phyloP scores from a whole-genome alignment of 2,113 vertebrate genomes.

The Mellivora capensis region DNA sequence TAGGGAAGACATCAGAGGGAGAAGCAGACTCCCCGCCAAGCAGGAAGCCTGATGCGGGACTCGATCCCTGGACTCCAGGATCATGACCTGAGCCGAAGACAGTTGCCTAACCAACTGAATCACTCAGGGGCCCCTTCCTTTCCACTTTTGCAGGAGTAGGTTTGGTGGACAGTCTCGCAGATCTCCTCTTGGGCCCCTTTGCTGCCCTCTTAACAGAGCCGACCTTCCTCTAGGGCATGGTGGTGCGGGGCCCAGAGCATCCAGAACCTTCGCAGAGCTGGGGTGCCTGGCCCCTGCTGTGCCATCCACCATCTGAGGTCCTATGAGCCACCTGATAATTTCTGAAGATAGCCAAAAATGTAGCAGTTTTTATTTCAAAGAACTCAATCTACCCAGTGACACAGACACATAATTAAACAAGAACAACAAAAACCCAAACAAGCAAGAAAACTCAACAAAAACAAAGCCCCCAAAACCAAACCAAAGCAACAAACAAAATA shows the following conservation, averaged over 20 bases:
- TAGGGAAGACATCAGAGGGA: too few species aligned
- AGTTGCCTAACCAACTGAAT: too few species aligned
- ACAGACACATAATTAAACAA: background rate
- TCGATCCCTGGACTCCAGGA: too few species aligned
- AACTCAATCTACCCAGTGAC: background rate
- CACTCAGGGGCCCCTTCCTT: background rate
- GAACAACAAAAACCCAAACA: background rate
- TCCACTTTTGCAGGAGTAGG: background rate
- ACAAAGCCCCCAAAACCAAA: background rate
- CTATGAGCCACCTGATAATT: background rate
- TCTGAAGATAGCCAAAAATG: background rate
- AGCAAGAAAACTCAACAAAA: background rate
- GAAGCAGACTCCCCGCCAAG: too few species aligned
- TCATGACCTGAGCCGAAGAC: too few species aligned
- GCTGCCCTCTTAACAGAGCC: fast-evolving
- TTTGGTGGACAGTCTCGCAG: fast-evolving
- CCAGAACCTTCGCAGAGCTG: background rate
- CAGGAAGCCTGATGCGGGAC: too few species aligned
- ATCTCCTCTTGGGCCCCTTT: background rate
- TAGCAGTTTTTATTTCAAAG: background rate
- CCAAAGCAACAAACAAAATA: background rate
- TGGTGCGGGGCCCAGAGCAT: background rate
- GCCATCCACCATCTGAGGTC: background rate
- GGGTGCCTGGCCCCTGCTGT: background rate
- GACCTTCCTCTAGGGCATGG: background rate